These are phyloP conservation scores for Mythimna vitellina DNA, from an alignment of 2,888 invertebrate genomes.

Conservation along the genomic window DNA sequence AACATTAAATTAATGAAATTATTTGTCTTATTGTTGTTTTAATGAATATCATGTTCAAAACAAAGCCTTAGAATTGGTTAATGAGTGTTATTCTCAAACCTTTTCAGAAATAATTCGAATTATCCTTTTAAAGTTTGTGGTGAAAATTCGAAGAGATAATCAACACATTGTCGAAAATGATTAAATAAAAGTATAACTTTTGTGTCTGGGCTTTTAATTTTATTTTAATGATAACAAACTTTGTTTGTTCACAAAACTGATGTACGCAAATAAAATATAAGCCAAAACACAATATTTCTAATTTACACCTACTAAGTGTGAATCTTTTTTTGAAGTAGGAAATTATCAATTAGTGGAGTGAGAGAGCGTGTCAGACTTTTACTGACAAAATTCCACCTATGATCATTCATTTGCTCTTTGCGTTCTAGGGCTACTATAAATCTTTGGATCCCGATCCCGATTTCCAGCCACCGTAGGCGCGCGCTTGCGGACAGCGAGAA, in stretches of 20 bases:
- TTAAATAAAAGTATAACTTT: slow-evolving; percentile 11
- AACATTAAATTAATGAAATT: slow-evolving; percentile 17
- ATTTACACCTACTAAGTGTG: no score
- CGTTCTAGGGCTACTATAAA: no score
- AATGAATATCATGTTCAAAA: slow-evolving; percentile 48
- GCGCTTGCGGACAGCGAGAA: no score
- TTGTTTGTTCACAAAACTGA: not conserved
- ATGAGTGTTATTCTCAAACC: slow-evolving; percentile 38
- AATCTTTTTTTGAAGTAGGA: no score
- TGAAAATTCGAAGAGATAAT: slow-evolving; percentile 33
- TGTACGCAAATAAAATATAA: no score
- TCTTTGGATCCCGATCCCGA: no score
- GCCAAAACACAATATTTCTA: no score
- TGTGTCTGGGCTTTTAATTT: slow-evolving; percentile 1
- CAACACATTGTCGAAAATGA: slow-evolving; percentile 44
- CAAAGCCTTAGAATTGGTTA: slow-evolving; percentile 38
- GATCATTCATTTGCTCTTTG: no score
- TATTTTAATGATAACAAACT: not conserved
- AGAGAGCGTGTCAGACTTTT: no score
- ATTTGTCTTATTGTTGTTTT: slow-evolving; percentile 20
- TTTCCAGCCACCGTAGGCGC: no score
- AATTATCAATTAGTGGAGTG: no score
- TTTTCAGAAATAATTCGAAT: slow-evolving; percentile 37
- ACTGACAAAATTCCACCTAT: no score
- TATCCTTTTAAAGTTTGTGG: slow-evolving; percentile 45